Conservation (phyloP, 2,888 invertebrate species). For the Eumerus sabulonum region DNA sequence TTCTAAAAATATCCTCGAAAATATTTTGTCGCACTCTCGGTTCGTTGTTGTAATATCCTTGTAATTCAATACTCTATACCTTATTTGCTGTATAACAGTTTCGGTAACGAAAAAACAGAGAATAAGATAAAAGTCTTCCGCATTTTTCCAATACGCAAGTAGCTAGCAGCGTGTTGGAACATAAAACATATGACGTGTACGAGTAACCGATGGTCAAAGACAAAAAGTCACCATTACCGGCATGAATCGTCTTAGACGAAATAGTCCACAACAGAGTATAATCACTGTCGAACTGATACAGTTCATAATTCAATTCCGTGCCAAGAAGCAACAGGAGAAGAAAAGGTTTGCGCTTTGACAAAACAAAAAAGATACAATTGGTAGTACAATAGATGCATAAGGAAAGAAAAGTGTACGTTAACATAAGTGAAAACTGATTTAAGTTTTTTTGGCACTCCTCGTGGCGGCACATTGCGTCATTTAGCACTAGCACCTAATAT, state of each 20-base stretch:
- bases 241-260: slow-evolving; percentile 76
- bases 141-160: slow-evolving; percentile 3
- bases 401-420: slow-evolving; percentile 69
- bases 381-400: slow-evolving; percentile 50
- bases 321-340: slow-evolving; percentile 76
- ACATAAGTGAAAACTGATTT: slow-evolving; percentile 20
- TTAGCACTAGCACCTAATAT: slow-evolving; percentile 21
- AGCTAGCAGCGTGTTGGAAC: slow-evolving; percentile 2
- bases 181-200: slow-evolving; percentile 22
- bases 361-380: slow-evolving; percentile 23
- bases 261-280: slow-evolving; percentile 76
- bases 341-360: slow-evolving; percentile 73
- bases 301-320: slow-evolving; percentile 78
- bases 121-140: too few relatives aligned
- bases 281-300: slow-evolving; percentile 78
- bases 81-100: slow-evolving; percentile 18
- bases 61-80: too few relatives aligned
- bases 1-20: slow-evolving; percentile 54
- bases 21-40: not conserved
- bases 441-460: slow-evolving; percentile 4
- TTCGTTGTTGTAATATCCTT: too few relatives aligned
- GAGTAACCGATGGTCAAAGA: slow-evolving; percentile 15
- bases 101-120: slow-evolving; percentile 14
- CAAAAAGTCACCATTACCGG: slow-evolving; percentile 53
- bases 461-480: too few relatives aligned